Percentiles rank a stretch among this genome's conserved stretches.
Evolutionary conservation across 1,140 invertebrate species (phyloP).

Genomic region (Chironomus tepperi): DNA sequence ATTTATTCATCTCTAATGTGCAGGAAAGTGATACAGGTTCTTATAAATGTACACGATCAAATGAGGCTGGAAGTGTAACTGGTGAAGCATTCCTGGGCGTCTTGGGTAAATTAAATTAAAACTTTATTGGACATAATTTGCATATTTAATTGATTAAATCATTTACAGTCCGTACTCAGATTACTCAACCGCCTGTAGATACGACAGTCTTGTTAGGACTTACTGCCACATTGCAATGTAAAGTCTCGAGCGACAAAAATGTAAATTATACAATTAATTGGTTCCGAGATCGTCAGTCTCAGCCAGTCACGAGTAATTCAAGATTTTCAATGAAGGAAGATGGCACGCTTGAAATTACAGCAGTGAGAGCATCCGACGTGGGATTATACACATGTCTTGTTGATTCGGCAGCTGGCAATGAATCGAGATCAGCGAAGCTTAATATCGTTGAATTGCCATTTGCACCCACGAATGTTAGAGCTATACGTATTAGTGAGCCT

Average conservation of each 20-base stretch:
- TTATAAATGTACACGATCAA: conserved; percentile 80
- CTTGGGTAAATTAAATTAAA: conserved; percentile 53
- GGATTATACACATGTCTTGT: conserved; percentile 76
- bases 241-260: conserved; percentile 82
- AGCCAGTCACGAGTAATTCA: conserved; percentile 44
- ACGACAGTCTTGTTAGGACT: conserved; percentile 80
- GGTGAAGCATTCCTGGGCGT: conserved; percentile 74
- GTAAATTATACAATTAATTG: conserved; percentile 86
- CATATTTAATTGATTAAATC: not conserved
- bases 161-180: conserved; percentile 76
- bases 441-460: conserved; percentile 91
- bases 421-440: conserved; percentile 72
- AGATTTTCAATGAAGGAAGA: conserved; percentile 63
- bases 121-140: conserved; percentile 21
- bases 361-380: conserved; percentile 72
- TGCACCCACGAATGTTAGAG: conserved; percentile 77
- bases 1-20: conserved; percentile 78
- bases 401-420: conserved; percentile 80
- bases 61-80: conserved; percentile 77
- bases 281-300: conserved; percentile 73
- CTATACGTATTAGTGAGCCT: conserved; percentile 50
- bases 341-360: conserved; percentile 69
- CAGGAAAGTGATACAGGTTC: conserved; percentile 72
- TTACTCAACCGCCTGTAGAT: conserved; percentile 83
- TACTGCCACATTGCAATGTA: conserved; percentile 84